These are phyloP conservation scores for Habropoda laboriosa DNA, from an alignment of 1,140 invertebrate genomes.

Conservation along the genomic window DNA sequence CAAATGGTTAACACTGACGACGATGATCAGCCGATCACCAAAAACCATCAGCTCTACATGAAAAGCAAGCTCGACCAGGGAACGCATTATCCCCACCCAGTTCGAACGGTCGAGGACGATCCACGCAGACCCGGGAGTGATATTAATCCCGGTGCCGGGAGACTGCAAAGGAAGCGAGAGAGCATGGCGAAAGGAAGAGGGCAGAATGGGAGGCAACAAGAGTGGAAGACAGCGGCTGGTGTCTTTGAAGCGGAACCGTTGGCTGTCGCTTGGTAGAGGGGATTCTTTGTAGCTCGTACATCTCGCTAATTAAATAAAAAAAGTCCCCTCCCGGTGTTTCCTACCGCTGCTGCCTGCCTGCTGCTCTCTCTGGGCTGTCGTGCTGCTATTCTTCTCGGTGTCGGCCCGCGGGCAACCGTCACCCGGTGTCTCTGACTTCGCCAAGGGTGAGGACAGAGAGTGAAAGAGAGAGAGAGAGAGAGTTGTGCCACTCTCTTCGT, in stretches of 20 bases:
- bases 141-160: slow-evolving; percentile 51
- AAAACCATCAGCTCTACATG: too few relatives aligned
- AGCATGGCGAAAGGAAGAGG: not conserved
- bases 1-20: too few relatives aligned
- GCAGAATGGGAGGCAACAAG: slow-evolving; percentile 29
- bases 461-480: not conserved
- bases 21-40: not conserved
- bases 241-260: slow-evolving; percentile 51
- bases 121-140: slow-evolving; percentile 15
- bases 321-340: slow-evolving; percentile 52
- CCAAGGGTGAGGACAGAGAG: not conserved
- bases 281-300: slow-evolving; percentile 74
- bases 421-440: slow-evolving; percentile 62
- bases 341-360: too few relatives aligned
- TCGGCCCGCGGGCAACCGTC: slow-evolving; percentile 71
- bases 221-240: slow-evolving; percentile 6
- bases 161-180: slow-evolving; percentile 22
- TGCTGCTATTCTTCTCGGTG: slow-evolving; percentile 72
- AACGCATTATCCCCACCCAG: not conserved
- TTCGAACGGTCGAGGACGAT: not conserved
- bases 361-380: slow-evolving; percentile 38
- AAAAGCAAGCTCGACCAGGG: not conserved
- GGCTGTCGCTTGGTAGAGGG: slow-evolving; percentile 29
- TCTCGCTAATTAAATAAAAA: slow-evolving; percentile 79
- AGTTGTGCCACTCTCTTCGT: not conserved